Base-by-base conservation (phyloP, 2,888 invertebrate genomes). In the Zygothrica quintamaculata region DNA sequence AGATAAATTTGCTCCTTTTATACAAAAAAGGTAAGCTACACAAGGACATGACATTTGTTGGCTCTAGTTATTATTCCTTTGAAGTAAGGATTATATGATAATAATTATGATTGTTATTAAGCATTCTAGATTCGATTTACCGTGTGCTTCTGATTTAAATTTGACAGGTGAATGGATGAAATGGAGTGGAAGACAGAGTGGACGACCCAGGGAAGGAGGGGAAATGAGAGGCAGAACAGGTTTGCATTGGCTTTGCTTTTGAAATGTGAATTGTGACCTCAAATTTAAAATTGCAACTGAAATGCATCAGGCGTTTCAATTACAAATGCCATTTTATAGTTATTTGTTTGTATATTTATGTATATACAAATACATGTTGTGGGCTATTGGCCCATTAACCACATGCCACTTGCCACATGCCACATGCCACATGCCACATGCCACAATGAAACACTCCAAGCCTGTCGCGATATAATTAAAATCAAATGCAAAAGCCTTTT, bases 381-480 rank as follows among this genome's bases (percentile, higher is more conserved):
- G n/a, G n/a, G 55, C 36, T 31, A 39, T 16, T 26, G 8, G 5
- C 5, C 8, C 26, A 8, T 8, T 6, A 4, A 8, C 8, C 26
- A 8, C 8, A 26, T 26, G 26, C 5, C 26, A 8, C 4, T 6
- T 26, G 7, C 15, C 18, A 31, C 12, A 6, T 3, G 48, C 55
- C 58, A 34, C 52, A 70, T 8, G 67, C 59, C 67, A 48, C 15
- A 7, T 5, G 48, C 55, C 58, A 34, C 52, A 70, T 8, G 67
- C 59, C 67, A 48, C 59, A 65, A 36, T 43, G 36, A 9, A 52
- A 47, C 26, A 37, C 37, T 34, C 31, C 9, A 47, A 46, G 50
- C 37, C 33, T 44, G 51, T 65, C 51, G 62, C 29, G 44, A 16
- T 43, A 46, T 74, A 65, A 69, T 73, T 69, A 74, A 60, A 64